These are phyloP conservation scores for Asarcornis scutulata DNA, from an alignment of 2,113 vertebrate species.

Conservation along the genomic window DNA sequence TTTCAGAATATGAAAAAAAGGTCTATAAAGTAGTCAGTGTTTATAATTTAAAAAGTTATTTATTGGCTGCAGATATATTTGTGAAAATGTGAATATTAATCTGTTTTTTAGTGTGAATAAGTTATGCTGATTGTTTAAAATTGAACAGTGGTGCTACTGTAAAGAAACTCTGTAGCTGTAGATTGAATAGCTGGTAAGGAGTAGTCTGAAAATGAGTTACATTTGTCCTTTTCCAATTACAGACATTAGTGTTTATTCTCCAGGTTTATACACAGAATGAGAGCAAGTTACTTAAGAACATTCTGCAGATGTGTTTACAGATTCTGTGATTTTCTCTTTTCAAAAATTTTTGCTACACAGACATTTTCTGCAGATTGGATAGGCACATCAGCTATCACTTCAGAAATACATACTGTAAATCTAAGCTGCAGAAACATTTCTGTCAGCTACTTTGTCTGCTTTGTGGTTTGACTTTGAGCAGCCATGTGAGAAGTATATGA, in stretches of 20 bases:
- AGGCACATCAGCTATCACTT: conserved; percentile 42
- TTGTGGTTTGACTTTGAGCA: conserved; percentile 34
- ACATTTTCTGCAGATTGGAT: conserved; percentile 27
- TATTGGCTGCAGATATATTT: conserved; percentile 31
- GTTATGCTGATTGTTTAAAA: background rate
- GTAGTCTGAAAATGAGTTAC: background rate
- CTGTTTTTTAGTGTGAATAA: background rate
- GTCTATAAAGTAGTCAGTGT: conserved; percentile 32
- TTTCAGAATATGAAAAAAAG: conserved; percentile 33
- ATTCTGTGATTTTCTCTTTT: conserved; percentile 48
- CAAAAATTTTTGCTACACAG: conserved; percentile 38
- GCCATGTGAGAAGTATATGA: background rate
- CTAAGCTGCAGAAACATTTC: background rate
- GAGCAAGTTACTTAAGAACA: background rate
- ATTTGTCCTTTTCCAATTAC: background rate
- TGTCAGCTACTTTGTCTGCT: conserved; percentile 39
- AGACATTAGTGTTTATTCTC: background rate
- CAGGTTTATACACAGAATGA: background rate
- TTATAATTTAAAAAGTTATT: conserved; percentile 62
- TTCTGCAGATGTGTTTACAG: conserved; percentile 46
- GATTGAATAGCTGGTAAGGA: background rate
- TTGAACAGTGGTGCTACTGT: background rate
- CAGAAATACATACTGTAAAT: conserved; percentile 19
- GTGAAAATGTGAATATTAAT: background rate
- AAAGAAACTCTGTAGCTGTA: background rate